These are phyloP conservation scores for Bryconaethiops microstoma DNA, from an alignment of 2,797 vertebrate genomes.

Conservation along the genomic window DNA sequence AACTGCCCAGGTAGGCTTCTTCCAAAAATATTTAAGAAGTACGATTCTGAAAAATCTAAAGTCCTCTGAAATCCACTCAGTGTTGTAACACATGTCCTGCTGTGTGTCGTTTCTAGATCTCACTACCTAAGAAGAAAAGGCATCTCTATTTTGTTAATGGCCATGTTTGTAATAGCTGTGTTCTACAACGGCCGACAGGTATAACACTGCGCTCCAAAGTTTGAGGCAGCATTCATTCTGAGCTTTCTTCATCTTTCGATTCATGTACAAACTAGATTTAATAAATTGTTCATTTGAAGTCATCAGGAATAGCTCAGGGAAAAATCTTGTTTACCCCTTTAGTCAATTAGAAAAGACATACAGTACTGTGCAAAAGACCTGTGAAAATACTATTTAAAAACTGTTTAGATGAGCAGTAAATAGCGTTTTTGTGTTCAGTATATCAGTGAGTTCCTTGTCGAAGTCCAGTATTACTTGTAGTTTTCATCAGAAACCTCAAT, in stretches of 20 bases:
- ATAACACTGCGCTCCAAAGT: background rate
- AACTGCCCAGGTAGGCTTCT: slow-evolving; percentile 32
- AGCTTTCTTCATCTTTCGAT: no score
- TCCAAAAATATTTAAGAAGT: background rate
- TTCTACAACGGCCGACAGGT: slow-evolving; percentile 81
- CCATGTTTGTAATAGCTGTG: slow-evolving; percentile 77
- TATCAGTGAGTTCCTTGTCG: no score
- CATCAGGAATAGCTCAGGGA: background rate
- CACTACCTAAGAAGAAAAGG: slow-evolving; percentile 77
- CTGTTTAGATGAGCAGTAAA: no score
- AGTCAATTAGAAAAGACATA: background rate
- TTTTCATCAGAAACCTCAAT: no score
- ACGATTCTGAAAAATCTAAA: background rate
- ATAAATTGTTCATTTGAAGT: background rate
- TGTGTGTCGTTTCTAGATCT: slow-evolving; percentile 60
- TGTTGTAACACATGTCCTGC: background rate
- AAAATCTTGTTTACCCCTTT: no score
- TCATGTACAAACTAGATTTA: background rate
- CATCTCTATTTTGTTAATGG: slow-evolving; percentile 75
- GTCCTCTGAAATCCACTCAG: background rate
- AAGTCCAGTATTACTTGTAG: no score
- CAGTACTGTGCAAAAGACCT: no score
- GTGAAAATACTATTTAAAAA: no score
- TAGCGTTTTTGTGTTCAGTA: no score
- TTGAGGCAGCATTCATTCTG: background rate